A percentile compares a stretch with the other conserved stretches of the same genome.
Conservation (phyloP, 2,888 invertebrate genomes). For the Tupiocoris notatus region DNA sequence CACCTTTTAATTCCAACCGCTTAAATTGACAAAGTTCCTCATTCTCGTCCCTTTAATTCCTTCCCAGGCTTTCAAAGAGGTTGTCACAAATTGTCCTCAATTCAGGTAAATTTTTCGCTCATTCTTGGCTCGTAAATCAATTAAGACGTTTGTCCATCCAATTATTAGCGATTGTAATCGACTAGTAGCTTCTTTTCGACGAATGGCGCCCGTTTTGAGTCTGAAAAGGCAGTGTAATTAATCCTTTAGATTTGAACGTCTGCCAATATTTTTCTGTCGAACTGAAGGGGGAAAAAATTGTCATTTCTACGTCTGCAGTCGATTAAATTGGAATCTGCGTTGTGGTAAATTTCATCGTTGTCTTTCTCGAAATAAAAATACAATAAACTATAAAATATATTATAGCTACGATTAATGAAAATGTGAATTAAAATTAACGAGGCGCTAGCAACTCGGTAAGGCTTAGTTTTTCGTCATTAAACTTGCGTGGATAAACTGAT, state of each 20-base stretch:
- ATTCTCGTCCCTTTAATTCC: too few species aligned
- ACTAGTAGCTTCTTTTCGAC: neutral
- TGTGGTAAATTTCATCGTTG: slow-evolving; percentile 32
- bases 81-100: too few species aligned
- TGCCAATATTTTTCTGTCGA: neutral
- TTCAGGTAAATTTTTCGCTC: too few species aligned
- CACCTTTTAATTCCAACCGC: too few species aligned
- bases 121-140: too few species aligned
- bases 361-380: slow-evolving; percentile 37
- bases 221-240: neutral
- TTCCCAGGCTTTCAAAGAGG: too few species aligned
- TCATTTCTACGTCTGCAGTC: neutral
- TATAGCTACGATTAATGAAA: neutral
- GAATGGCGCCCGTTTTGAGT: neutral
- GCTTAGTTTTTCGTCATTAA: neutral
- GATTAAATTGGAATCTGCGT: slow-evolving; percentile 6
- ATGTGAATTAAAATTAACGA: neutral
- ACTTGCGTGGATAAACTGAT: neutral
- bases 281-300: slow-evolving; percentile 9
- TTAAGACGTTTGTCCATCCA: too few species aligned
- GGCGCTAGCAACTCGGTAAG: neutral
- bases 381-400: slow-evolving; percentile 22
- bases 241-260: neutral
- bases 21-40: too few species aligned
- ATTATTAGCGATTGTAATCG: too few species aligned